A percentile compares a stretch with the other conserved stretches of the same genome.
phyloP scores from a whole-genome alignment of 2,888 invertebrate genomes.

The Julus scanicus region DNA sequence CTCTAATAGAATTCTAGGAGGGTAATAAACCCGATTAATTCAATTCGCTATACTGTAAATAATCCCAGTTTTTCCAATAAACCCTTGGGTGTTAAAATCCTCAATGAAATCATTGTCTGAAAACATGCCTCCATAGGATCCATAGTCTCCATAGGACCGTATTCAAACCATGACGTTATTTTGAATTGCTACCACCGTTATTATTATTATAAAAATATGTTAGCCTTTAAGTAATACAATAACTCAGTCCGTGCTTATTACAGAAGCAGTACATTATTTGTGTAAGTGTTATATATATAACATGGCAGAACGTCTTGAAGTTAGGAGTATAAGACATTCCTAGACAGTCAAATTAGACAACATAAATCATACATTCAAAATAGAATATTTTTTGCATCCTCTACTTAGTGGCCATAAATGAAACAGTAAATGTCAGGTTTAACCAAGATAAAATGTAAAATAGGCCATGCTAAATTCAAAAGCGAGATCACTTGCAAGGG shows the following conservation, averaged over 20 bases:
- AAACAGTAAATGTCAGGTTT: not conserved
- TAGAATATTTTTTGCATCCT: not conserved
- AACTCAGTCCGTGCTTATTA: no score
- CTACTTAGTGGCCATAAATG: constrained; percentile 29
- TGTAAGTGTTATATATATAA: not conserved
- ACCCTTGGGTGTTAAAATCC: not conserved
- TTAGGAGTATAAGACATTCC: not conserved
- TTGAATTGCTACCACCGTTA: not conserved
- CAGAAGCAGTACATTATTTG: not conserved
- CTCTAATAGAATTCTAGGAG: not conserved
- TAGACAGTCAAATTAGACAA: not conserved
- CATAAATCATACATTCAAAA: not conserved
- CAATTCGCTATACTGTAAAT: not conserved
- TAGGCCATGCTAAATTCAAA: not conserved
- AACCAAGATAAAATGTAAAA: not conserved
- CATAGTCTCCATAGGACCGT: no score
- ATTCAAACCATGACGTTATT: no score
- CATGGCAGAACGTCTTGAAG: not conserved
- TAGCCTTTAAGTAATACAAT: not conserved
- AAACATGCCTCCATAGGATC: no score
- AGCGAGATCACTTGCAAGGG: not conserved
- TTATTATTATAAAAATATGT: not conserved
- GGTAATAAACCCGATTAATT: not conserved
- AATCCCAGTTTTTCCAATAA: not conserved
- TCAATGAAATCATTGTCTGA: not conserved